Evolutionary conservation across 2,888 invertebrate genomes (phyloP).

Genomic region (Meghimatium bilineatum): DNA sequence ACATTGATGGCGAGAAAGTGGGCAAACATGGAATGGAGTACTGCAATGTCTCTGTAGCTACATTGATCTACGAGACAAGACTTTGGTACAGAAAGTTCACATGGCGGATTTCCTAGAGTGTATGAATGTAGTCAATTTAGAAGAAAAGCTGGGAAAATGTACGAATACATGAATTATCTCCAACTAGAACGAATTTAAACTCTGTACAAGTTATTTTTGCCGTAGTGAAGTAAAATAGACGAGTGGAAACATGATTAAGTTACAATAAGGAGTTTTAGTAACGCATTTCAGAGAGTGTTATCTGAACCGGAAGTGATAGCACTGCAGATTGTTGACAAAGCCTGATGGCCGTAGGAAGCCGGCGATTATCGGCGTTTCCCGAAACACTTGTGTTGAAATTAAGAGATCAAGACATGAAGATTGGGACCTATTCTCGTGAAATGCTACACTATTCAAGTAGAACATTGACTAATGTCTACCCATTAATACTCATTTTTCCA

Average conservation of each 20-base stretch:
- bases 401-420: constrained; percentile 13
- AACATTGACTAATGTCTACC: not conserved
- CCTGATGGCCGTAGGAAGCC: constrained; percentile 38
- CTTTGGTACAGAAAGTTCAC: too few relatives aligned
- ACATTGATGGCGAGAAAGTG: too few relatives aligned
- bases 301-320: constrained; percentile 41
- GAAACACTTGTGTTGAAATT: constrained; percentile 25
- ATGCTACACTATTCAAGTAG: not conserved
- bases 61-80: too few relatives aligned
- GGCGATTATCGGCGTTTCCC: constrained; percentile 42
- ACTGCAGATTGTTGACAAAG: constrained; percentile 36
- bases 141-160: not conserved
- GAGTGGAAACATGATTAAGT: not conserved
- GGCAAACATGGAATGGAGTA: too few relatives aligned
- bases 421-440: not conserved
- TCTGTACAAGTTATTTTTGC: not conserved
- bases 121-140: too few relatives aligned
- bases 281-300: not conserved
- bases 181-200: not conserved
- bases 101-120: too few relatives aligned
- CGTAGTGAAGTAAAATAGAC: not conserved
- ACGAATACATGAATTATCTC: not conserved
- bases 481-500: not conserved
- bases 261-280: not conserved
- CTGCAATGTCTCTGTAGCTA: too few relatives aligned